These are phyloP conservation scores for Amblyjoppa proteus DNA, from an alignment of 2,888 invertebrate genomes.

Conservation along the genomic window DNA sequence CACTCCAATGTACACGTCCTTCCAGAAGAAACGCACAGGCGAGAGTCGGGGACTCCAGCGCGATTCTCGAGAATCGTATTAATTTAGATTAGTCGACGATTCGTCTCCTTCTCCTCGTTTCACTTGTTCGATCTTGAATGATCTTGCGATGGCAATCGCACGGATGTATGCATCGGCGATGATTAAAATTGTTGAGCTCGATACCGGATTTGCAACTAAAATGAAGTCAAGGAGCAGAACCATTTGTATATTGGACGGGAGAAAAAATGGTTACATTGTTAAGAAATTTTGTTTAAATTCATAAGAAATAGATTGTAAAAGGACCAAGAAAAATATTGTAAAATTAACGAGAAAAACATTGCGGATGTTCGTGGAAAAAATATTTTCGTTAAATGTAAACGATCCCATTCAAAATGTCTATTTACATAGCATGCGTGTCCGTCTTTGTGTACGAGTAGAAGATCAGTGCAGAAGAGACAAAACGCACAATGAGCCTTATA, in stretches of 20 bases:
- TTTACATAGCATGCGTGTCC: neutral
- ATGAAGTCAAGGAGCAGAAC: neutral
- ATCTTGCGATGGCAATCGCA: neutral
- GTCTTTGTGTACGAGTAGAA: neutral
- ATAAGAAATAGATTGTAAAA: too few species aligned
- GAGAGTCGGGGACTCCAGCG: constrained; percentile 60
- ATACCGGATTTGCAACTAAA: neutral
- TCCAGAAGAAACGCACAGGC: constrained; percentile 40
- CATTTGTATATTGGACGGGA: neutral
- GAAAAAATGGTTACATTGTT: neutral
- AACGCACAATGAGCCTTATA: constrained; percentile 14
- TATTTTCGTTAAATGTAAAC: neutral
- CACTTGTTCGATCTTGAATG: constrained; percentile 13
- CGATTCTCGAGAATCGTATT: constrained; percentile 71
- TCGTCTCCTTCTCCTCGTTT: constrained; percentile 33
- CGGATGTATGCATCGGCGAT: neutral
- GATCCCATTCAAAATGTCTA: neutral
- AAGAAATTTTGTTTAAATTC: too few species aligned
- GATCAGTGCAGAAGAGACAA: constrained; percentile 5
- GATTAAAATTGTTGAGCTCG: too few species aligned
- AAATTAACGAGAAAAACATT: too few species aligned
- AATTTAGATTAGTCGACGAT: constrained; percentile 69
- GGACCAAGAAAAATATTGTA: too few species aligned
- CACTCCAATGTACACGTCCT: constrained; percentile 33
- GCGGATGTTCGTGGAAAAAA: neutral